phyloP scores from a whole-genome alignment of 2,888 invertebrate species.

The Didymodactylos carnosus region DNA sequence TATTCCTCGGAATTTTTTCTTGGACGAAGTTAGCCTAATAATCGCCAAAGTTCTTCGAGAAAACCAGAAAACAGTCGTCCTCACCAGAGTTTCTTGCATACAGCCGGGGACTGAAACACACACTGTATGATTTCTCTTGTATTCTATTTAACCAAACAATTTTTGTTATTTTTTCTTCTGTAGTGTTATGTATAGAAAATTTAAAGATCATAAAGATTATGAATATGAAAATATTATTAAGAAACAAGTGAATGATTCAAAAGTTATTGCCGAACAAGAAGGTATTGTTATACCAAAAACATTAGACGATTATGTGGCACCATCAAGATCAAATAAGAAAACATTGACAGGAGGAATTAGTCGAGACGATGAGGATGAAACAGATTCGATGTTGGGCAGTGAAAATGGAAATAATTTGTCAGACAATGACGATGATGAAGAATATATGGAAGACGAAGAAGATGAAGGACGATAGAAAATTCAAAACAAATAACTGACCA shows the following conservation, averaged over 20 bases:
- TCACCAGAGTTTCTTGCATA: too few relatives aligned
- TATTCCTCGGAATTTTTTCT: too few relatives aligned
- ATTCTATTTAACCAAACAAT: too few relatives aligned
- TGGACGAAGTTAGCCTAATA: too few relatives aligned
- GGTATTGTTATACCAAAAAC: neutral
- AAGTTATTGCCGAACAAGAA: neutral
- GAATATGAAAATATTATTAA: conserved; percentile 90
- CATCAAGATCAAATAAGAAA: neutral
- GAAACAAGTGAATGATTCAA: neutral
- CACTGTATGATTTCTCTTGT: too few relatives aligned
- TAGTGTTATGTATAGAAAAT: conserved; percentile 93
- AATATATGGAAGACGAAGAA: neutral
- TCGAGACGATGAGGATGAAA: neutral
- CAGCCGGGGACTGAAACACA: too few relatives aligned
- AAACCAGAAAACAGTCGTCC: too few relatives aligned
- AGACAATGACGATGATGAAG: neutral
- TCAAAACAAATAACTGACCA: neutral
- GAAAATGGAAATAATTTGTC: too few relatives aligned
- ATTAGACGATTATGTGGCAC: neutral
- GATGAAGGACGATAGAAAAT: neutral
- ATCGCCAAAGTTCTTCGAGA: too few relatives aligned
- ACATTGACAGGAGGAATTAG: neutral
- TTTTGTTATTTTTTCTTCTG: too few relatives aligned
- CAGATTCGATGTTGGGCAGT: too few relatives aligned
- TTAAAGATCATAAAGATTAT: conserved; percentile 88